These are phyloP conservation scores for Hybos culiciformis DNA, from an alignment of 2,888 invertebrate species.

Conservation along the genomic window DNA sequence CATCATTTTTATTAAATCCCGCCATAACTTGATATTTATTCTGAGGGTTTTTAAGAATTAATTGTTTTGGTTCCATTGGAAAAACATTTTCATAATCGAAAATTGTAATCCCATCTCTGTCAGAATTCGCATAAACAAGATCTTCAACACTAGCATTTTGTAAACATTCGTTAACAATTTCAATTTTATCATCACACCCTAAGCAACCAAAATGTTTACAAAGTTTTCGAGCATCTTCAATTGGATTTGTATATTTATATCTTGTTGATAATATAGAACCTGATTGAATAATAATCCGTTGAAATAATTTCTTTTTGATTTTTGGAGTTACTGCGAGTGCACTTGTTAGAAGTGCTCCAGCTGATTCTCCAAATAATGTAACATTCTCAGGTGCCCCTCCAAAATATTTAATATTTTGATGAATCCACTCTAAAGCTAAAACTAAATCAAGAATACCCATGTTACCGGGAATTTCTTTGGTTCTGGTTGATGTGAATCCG, in stretches of 20 bases:
- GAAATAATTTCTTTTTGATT: conserved; percentile 30
- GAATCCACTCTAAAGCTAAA: conserved; percentile 40
- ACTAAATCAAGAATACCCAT: conserved; percentile 39
- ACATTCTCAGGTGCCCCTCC: conserved; percentile 39
- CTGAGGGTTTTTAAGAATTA: conserved; percentile 14
- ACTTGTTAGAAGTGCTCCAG: conserved; percentile 38
- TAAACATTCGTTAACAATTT: conserved; percentile 25
- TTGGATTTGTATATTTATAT: conserved; percentile 35
- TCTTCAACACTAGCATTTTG: conserved; percentile 20
- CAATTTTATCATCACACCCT: conserved; percentile 14
- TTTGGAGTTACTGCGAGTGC: conserved; percentile 35
- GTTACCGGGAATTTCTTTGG: conserved; percentile 40
- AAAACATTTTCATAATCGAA: conserved; percentile 21
- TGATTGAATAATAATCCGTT: conserved; percentile 39
- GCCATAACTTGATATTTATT: conserved; percentile 29
- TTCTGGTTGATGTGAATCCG: conserved; percentile 39
- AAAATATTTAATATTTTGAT: conserved; percentile 36
- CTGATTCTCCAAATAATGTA: conserved; percentile 42
- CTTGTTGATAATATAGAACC: conserved; percentile 39
- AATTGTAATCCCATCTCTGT: conserved; percentile 21
- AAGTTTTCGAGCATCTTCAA: conserved; percentile 24
- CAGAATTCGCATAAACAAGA: conserved; percentile 17
- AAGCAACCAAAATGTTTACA: conserved; percentile 24
- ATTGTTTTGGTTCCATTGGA: conserved; percentile 16
- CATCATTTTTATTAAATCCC: conserved; percentile 38